phyloP scores from a whole-genome alignment of 2,797 vertebrate genomes.

The Acestrorhynchus altus region DNA sequence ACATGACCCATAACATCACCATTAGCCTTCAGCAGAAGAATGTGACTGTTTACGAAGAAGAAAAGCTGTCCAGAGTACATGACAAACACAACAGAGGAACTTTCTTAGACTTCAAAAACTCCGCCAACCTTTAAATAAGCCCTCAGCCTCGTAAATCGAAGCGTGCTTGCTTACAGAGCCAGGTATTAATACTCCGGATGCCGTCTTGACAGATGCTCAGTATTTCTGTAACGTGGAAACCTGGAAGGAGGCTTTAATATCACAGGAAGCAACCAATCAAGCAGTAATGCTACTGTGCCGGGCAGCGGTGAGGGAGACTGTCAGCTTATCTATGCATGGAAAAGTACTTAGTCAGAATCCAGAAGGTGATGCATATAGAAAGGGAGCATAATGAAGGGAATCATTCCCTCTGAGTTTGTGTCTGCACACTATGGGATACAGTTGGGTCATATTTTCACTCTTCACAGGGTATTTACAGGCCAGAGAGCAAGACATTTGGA shows the following conservation, averaged over 20 bases:
- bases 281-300: constrained; percentile 28
- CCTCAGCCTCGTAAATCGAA: constrained; percentile 29
- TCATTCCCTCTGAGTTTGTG: not conserved
- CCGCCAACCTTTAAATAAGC: constrained; percentile 6
- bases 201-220: constrained; percentile 2
- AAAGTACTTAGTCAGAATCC: not conserved
- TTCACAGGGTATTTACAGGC: constrained; percentile 30
- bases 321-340: not conserved
- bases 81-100: not conserved
- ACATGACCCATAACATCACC: constrained; percentile 33
- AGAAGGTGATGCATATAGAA: not conserved
- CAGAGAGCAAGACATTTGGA: constrained; percentile 1
- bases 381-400: not conserved
- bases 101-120: constrained; percentile 3
- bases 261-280: constrained; percentile 41
- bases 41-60: constrained; percentile 57
- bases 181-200: constrained; percentile 31
- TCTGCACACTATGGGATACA: not conserved
- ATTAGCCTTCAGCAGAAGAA: constrained; percentile 59
- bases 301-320: not conserved
- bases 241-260: constrained; percentile 29
- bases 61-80: constrained; percentile 21
- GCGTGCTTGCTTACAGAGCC: not conserved
- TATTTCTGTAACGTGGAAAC: not conserved
- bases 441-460: not conserved